These are phyloP conservation scores for Drosophila cracens DNA, from an alignment of 2,888 invertebrate genomes.

Conservation along the genomic window DNA sequence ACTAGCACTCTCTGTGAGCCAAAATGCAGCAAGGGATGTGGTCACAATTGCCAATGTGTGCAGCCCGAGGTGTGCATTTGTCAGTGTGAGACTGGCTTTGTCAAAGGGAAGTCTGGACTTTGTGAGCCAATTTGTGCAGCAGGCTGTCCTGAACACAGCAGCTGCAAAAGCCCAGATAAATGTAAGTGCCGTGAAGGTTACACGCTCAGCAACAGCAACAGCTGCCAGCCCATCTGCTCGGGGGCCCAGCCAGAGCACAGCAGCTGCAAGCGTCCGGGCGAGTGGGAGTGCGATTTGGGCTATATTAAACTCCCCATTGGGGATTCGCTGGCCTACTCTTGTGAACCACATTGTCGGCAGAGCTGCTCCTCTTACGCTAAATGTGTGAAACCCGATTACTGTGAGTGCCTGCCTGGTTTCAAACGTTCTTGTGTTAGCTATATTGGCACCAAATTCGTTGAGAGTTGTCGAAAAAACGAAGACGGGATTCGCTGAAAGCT, in stretches of 20 bases:
- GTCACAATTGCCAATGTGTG: background rate
- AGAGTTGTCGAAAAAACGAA: background rate
- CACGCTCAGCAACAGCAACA: background rate
- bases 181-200: constrained; percentile 30
- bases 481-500: no score
- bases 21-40: constrained; percentile 1
- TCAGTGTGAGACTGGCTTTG: constrained; percentile 14
- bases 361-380: constrained; percentile 64
- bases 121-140: constrained; percentile 39
- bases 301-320: constrained; percentile 23
- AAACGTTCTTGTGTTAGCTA: background rate
- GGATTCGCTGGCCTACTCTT: constrained; percentile 18
- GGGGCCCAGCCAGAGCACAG: constrained; percentile 34
- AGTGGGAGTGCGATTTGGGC: constrained; percentile 56
- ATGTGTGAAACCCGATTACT: constrained; percentile 66
- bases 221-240: constrained; percentile 32
- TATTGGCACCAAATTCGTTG: background rate
- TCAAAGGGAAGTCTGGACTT: background rate
- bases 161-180: constrained; percentile 9
- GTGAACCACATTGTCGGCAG: constrained; percentile 53
- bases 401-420: constrained; percentile 73
- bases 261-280: constrained; percentile 36
- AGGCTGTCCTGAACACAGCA: constrained; percentile 34
- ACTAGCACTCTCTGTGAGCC: constrained; percentile 8
- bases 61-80: constrained; percentile 6